Evolutionary conservation across 1,140 invertebrate species (phyloP), one percentile per base, ranked within the genome.

Genomic region (Penaeus japonicus): DNA sequence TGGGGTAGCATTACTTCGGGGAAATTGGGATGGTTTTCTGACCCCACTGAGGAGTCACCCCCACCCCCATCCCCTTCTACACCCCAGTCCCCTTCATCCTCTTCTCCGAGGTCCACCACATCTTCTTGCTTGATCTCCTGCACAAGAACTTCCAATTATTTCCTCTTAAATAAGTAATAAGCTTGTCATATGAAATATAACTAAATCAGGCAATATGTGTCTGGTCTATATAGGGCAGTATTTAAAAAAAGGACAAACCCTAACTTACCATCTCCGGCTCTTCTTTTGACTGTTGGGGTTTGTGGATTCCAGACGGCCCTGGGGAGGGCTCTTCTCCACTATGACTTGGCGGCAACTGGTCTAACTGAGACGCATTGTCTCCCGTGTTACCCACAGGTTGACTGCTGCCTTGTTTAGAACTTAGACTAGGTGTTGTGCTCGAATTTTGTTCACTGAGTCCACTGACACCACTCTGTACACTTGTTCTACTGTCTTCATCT

Each of bases 101-200:
- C 88, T 81, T 90, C 90, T 53, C 90, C 90, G 17, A 90, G 82
- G 47, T 90, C 90, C 30, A 90, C 90, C 35, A 90, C 88, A 85
- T 90, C 90, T 84, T 90, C 90, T 73, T 90, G 90, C 79, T 90
- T 90, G 70, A 90, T 90, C 65, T 90, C 90, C 90, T 90, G 90
- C 32, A 87, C 78, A 75, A 77, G 78, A 35, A 85, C 24, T 30
- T 70, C 35, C 24, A 32, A 22, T 47, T 39, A 47, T 47, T 47
- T 47, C 15, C 47, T 47, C 32, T 18, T 27, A 54, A 18, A 77
- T 15, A 39, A 78, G 17, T n/a, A 70, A 24, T 0, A 22, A 24
- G n/a, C 3, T 30, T 70, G n/a, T 30, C 18, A 70, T 30, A 70
- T 30, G 30, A 70, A 70, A 70, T 30, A 10, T 10, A 24, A 70